Base-by-base conservation (phyloP, 2,113 vertebrate species). In the Ctenomys sociabilis region DNA sequence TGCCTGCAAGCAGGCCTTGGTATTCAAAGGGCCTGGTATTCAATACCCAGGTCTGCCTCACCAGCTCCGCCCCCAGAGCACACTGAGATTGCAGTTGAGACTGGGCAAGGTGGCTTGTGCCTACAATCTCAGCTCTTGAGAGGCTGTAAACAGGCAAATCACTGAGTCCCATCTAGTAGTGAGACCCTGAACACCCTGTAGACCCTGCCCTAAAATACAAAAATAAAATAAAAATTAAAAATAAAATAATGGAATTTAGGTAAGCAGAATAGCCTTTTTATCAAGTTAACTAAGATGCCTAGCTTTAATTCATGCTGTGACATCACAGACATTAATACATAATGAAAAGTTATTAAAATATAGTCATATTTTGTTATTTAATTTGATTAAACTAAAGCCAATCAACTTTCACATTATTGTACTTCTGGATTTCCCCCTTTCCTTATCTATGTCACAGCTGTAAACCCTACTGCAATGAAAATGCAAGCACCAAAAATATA, bases 321-420 rank as follows among this genome's bases (percentile, higher is more conserved):
- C 28, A 90, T 63, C 45, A 45, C 3, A 81, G 8, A 83, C 22
- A 82, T 85, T 66, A 94, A 73, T 91, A 88, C 5, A 96, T 37
- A 61, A 61, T 59, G 32, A 14, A 94, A 43, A 87, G 94, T 54
- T 92, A 91, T 3, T 88, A 66, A 96, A 93, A 86, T 73, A 32
- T 7, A 66, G 88, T 88, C 49, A 92, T 88, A 78, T 92, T 96
- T 90, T 49, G 26, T 64, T 92, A 59, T 52, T 90, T 85, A 83
- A 35, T 52, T 78, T 96, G 13, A 91, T 63, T 68, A 94, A 90
- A 83, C 64, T 81, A 95, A 92, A 95, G 21, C 11, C n/a, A 94
- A 85, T 5, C 57, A 61, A 40, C 63, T 49, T 75, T 72, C n/a
- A 78, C 9, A 81, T 91, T 91, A 75, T 80, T 88, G 30, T 86